A percentile compares a stretch with the other conserved stretches of the same genome.
phyloP scores from a whole-genome alignment of 1,140 invertebrate species.

The Zaprionus taronus region DNA sequence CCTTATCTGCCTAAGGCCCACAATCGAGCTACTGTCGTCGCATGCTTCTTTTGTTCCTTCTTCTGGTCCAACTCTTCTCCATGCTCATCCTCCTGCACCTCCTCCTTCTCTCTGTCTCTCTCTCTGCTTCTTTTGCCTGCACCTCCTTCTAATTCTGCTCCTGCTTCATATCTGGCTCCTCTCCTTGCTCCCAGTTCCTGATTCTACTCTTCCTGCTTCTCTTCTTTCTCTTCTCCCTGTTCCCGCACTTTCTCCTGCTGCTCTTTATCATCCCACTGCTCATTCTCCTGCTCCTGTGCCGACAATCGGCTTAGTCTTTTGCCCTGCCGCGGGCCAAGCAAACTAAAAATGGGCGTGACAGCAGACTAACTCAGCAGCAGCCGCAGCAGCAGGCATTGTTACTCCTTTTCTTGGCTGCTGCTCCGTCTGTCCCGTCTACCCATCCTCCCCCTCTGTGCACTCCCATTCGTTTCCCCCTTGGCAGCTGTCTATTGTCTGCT shows the following conservation, averaged over 20 bases:
- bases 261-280: background rate
- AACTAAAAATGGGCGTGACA: slow-evolving; percentile 32
- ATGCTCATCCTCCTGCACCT: background rate
- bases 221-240: background rate
- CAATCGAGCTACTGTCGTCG: background rate
- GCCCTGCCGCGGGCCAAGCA: slow-evolving; percentile 17
- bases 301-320: slow-evolving; percentile 58
- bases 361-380: slow-evolving; percentile 40
- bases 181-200: background rate
- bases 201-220: background rate
- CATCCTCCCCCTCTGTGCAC: background rate
- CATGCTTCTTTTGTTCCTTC: background rate
- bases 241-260: background rate
- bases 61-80: background rate
- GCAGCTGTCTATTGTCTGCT: slow-evolving; percentile 9
- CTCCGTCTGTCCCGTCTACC: background rate
- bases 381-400: background rate
- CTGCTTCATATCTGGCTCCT: background rate
- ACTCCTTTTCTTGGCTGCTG: slow-evolving; percentile 10
- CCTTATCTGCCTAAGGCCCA: background rate
- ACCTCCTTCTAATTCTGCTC: background rate
- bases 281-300: background rate
- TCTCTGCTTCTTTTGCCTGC: background rate
- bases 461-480: background rate
- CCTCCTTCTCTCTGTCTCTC: background rate